Conservation (phyloP, 2,797 vertebrate species). For the Rhyacichthys aspro region DNA sequence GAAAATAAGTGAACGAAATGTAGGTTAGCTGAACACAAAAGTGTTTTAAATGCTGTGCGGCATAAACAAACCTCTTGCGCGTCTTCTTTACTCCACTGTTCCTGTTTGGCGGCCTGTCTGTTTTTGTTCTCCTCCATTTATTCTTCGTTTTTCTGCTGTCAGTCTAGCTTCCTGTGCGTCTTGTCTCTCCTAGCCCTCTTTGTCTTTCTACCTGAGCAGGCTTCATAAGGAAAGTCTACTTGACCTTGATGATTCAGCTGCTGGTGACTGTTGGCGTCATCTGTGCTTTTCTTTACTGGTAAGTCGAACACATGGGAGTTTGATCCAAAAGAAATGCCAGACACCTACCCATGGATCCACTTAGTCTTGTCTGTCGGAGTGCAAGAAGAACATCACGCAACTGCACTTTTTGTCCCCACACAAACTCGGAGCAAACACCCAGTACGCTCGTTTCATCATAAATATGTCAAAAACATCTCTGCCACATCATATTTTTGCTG, state of each 20-base stretch:
- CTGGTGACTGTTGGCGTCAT: conserved; percentile 81
- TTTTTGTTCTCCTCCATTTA: neutral
- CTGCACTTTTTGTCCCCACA: neutral
- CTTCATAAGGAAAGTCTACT: conserved; percentile 82
- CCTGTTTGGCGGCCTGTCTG: conserved; percentile 14
- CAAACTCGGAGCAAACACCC: conserved; percentile 1
- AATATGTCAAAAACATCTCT: conserved; percentile 28
- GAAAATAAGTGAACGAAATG: conserved; percentile 38
- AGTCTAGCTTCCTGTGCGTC: conserved; percentile 1
- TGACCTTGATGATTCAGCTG: conserved; percentile 80
- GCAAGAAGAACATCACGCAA: conserved; percentile 4
- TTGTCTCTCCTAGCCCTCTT: conserved; percentile 3
- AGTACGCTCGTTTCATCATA: conserved; percentile 4
- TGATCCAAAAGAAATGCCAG: neutral
- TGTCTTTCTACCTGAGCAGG: conserved; percentile 54
- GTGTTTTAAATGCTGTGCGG: conserved; percentile 23
- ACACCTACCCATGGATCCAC: conserved; percentile 9
- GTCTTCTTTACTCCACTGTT: conserved; percentile 4
- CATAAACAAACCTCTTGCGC: conserved; percentile 28
- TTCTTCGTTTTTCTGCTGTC: conserved; percentile 1
- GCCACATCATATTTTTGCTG: conserved; percentile 25
- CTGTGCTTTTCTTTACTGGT: conserved; percentile 83
- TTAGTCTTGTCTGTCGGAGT: conserved; percentile 2
- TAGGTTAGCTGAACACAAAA: conserved; percentile 35
- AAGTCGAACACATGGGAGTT: conserved; percentile 43